Conservation (phyloP, 35 echinoderm and acorn worm genomes). For the Patiria miniata region DNA sequence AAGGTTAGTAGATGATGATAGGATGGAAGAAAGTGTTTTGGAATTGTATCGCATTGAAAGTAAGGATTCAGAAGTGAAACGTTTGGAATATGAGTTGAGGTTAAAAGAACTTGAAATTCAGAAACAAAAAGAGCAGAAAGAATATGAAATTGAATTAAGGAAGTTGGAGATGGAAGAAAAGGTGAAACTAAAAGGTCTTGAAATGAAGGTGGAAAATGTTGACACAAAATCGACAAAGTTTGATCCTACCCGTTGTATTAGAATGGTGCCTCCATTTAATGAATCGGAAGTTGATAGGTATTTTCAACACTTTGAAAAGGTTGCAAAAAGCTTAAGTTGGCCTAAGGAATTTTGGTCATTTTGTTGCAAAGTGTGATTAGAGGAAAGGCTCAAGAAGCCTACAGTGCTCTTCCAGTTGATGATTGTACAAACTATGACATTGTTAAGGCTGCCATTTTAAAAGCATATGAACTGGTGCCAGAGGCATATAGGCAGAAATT, state of each 20-base stretch:
- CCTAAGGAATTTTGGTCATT: slow-evolving; percentile 26
- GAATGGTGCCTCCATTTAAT: slow-evolving; percentile 45
- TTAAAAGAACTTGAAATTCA: not conserved
- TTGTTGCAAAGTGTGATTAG: slow-evolving; percentile 46
- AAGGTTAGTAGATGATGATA: not conserved
- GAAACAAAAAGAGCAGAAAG: slow-evolving; percentile 12
- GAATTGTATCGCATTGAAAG: not conserved
- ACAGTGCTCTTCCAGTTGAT: slow-evolving; percentile 12
- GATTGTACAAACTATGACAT: slow-evolving; percentile 50
- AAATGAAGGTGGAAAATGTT: not conserved
- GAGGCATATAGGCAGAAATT: slow-evolving; percentile 74
- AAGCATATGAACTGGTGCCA: slow-evolving; percentile 67
- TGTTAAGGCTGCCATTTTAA: slow-evolving; percentile 44
- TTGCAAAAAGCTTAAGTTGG: slow-evolving; percentile 40
- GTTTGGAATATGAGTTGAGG: not conserved
- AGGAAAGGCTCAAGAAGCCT: slow-evolving; percentile 63
- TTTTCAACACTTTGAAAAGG: slow-evolving; percentile 59
- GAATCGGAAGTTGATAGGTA: slow-evolving; percentile 45
- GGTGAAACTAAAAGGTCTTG: not conserved
- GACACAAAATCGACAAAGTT: not conserved
- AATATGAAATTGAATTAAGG: not conserved
- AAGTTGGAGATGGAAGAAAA: too few relatives aligned
- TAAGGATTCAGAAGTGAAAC: not conserved
- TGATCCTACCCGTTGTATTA: slow-evolving; percentile 14
- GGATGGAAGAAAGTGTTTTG: not conserved